A percentile compares a stretch with the other conserved stretches of the same genome.
phyloP scores from a whole-genome alignment of 2,888 invertebrate genomes.

The Bellardia pandia region DNA sequence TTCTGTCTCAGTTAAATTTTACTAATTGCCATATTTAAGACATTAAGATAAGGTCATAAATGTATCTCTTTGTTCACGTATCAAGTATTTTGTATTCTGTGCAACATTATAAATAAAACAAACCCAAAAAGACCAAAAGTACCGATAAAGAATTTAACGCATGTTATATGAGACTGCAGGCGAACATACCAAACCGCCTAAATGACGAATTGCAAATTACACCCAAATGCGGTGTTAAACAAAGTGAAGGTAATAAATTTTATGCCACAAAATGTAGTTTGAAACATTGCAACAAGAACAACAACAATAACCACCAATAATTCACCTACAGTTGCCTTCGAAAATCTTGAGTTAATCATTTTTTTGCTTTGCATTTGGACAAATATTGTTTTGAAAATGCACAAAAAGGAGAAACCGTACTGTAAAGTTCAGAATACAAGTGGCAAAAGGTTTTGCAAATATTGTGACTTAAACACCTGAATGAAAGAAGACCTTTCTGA shows the following conservation, averaged over 20 bases:
- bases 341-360: constrained; percentile 46
- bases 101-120: constrained; percentile 8
- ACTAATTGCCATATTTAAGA: constrained; percentile 69
- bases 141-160: constrained; percentile 67
- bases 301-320: neutral
- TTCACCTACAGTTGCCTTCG: constrained; percentile 31
- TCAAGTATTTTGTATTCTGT: constrained; percentile 43
- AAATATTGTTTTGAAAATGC: constrained; percentile 30
- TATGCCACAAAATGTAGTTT: constrained; percentile 36
- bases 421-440: constrained; percentile 51
- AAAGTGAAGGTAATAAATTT: constrained; percentile 69
- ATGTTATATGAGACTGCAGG: constrained; percentile 60
- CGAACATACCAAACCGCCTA: constrained; percentile 62
- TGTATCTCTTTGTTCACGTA: constrained; percentile 51
- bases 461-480: constrained; percentile 70
- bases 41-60: constrained; percentile 65
- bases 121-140: neutral
- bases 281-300: constrained; percentile 14
- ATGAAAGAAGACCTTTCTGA: constrained; percentile 44
- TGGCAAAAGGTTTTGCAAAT: constrained; percentile 67
- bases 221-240: constrained; percentile 70
- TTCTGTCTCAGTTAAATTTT: constrained; percentile 39
- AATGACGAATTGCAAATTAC: constrained; percentile 75
- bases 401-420: neutral
- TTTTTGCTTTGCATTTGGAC: neutral